Conservation (phyloP, 1,140 invertebrate species). For the Cherax quadricarinatus region DNA sequence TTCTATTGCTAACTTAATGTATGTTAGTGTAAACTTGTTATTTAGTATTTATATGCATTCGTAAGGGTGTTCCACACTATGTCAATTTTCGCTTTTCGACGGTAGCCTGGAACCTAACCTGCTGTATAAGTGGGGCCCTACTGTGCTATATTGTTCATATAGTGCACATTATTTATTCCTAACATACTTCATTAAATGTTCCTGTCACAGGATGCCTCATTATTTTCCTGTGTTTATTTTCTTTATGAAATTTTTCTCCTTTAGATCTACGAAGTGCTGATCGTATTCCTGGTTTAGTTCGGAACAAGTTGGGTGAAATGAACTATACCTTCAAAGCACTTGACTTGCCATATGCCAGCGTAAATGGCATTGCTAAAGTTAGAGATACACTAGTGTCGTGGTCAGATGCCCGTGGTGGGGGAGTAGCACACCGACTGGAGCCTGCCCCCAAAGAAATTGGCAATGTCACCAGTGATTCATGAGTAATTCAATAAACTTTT, state of each 20-base stretch:
- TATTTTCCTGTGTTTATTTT: neutral
- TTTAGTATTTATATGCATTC: too few relatives aligned
- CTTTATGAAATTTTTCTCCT: neutral
- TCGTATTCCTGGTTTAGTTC: constrained; percentile 44
- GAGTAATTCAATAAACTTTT: neutral
- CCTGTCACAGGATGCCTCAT: neutral
- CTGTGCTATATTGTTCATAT: too few relatives aligned
- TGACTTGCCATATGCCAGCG: constrained; percentile 79
- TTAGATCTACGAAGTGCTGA: neutral
- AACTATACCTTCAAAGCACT: constrained; percentile 57
- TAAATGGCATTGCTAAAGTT: constrained; percentile 81
- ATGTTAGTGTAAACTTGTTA: too few relatives aligned
- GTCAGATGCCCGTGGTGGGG: constrained; percentile 75
- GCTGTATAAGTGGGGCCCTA: too few relatives aligned
- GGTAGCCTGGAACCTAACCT: too few relatives aligned
- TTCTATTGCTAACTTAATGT: too few relatives aligned
- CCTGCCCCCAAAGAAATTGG: constrained; percentile 9
- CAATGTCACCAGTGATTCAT: neutral
- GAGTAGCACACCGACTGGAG: constrained; percentile 73
- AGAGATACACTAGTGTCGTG: constrained; percentile 79
- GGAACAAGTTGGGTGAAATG: constrained; percentile 32
- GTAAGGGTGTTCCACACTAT: too few relatives aligned
- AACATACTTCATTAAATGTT: too few relatives aligned
- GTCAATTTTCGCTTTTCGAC: too few relatives aligned
- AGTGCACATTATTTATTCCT: too few relatives aligned